Conservation (phyloP, 2,113 vertebrate genomes). For the Coreoperca whiteheadi region DNA sequence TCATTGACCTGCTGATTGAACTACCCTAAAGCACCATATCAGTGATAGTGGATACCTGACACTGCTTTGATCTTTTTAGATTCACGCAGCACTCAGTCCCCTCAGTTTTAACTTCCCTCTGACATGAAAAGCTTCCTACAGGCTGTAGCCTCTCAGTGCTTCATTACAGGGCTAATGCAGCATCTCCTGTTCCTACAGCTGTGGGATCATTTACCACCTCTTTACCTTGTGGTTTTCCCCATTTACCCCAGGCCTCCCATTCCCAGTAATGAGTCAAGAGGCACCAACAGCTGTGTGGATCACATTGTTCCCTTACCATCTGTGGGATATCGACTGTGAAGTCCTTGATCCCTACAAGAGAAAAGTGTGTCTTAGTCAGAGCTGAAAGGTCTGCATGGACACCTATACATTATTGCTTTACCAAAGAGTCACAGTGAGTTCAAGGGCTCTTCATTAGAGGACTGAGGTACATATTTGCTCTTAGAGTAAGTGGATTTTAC, state of each 20-base stretch:
- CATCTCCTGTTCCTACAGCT: conserved; percentile 71
- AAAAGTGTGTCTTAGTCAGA: conserved; percentile 50
- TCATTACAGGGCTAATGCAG: conserved; percentile 75
- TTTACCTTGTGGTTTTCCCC: conserved; percentile 63
- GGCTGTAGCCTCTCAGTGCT: conserved; percentile 48
- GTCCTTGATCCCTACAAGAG: conserved; percentile 36
- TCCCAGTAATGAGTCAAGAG: conserved; percentile 62
- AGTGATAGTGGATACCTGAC: conserved; percentile 14
- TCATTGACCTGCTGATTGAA: conserved; percentile 39
- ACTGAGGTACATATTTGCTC: conserved; percentile 20
- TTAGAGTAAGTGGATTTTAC: not conserved
- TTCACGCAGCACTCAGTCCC: not conserved
- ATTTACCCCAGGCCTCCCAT: conserved; percentile 62
- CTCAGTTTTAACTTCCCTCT: conserved; percentile 9
- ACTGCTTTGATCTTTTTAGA: conserved; percentile 31
- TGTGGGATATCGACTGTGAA: conserved; percentile 55
- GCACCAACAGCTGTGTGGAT: conserved; percentile 41
- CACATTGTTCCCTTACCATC: conserved; percentile 43
- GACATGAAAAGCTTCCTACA: conserved; percentile 38
- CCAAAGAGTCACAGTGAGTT: conserved; percentile 56
- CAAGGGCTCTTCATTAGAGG: conserved; percentile 47
- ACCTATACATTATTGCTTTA: conserved; percentile 45
- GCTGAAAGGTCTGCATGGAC: conserved; percentile 46
- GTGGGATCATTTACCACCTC: conserved; percentile 69
- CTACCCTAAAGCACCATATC: conserved; percentile 13